Evolutionary conservation across 2,888 invertebrate species (phyloP), one percentile per base, ranked within the genome.

Genomic region (Sthenelais limicola): DNA sequence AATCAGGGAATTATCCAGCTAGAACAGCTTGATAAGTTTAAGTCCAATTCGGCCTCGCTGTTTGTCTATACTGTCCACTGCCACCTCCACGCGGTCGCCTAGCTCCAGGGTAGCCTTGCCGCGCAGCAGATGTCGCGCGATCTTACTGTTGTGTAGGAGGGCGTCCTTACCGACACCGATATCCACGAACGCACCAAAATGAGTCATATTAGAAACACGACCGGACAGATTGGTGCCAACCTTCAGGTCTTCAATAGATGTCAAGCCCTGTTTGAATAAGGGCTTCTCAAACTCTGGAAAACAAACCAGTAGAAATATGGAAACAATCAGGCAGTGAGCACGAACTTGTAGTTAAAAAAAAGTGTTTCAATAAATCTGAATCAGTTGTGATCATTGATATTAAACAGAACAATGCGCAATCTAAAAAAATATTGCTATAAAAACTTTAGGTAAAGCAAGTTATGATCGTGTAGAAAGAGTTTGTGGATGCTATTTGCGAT

Each of bases 161-260:
- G 84, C 89, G 77, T 83, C 80, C 1, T 69, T 76, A 12, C 86
- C 88, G 0, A 89, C 84, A 3, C 89, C 89, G 67, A 89, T 83
- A 84, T 97, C 97, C 0, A 96, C 93, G 88, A 97, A 97, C 68
- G 93, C 93, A 0, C 97, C 97, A 87, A 97, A 97, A 76, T 94
- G 93, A 0, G 94, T 94, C 0, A 94, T 92, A 87, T 97, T 97
- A 21, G 91, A 91, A 0, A 97, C 93, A 0, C 92, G 91, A n/a
- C 97, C 95, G 1, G 85, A 84, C 38, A 89, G 54, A 15, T 49
- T 72, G 49, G 82, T 80, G 2, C 87, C 86, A 0, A 33, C 38
- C 52, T 78, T 81, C 3, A 96, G 85, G 81, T 94, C 93, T 0
- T 91, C 90, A 2, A 93, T 90, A 54, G 90, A 91, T 15, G 91